phyloP scores from a whole-genome alignment of 2,113 vertebrate genomes.

The Edolisoma coerulescens region DNA sequence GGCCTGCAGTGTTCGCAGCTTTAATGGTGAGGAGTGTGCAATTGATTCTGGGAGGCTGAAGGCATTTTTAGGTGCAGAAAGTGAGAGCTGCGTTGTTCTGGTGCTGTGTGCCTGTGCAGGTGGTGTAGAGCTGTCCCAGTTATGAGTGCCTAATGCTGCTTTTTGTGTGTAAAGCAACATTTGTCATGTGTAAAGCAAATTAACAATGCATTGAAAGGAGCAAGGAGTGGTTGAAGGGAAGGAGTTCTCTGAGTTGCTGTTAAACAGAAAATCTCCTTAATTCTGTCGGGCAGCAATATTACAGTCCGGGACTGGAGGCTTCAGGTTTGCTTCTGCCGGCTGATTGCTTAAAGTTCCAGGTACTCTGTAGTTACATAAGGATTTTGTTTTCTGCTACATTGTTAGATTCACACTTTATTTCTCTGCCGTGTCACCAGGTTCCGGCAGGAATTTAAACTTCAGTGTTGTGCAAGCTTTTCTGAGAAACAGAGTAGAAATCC shows the following conservation, averaged over 20 bases:
- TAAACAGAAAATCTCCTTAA: neutral
- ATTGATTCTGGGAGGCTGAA: neutral
- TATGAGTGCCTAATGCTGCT: neutral
- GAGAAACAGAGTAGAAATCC: neutral
- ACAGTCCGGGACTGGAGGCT: neutral
- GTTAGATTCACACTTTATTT: accelerated
- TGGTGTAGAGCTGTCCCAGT: neutral
- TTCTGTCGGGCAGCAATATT: accelerated
- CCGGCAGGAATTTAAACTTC: neutral
- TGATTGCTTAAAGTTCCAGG: neutral
- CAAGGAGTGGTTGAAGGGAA: neutral
- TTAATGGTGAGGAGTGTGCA: neutral
- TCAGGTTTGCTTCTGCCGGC: neutral
- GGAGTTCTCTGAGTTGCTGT: neutral
- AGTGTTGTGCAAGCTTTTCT: neutral
- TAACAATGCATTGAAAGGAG: accelerated
- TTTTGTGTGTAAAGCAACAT: accelerated
- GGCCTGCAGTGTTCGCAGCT: neutral
- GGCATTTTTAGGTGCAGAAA: neutral
- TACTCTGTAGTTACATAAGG: neutral
- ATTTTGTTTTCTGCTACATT: neutral
- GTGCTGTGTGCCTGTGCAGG: neutral
- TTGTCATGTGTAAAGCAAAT: neutral
- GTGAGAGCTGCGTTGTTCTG: neutral
- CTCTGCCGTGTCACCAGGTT: neutral